phyloP scores from a whole-genome alignment of 1,140 invertebrate genomes.

The Euwallacea similis region DNA sequence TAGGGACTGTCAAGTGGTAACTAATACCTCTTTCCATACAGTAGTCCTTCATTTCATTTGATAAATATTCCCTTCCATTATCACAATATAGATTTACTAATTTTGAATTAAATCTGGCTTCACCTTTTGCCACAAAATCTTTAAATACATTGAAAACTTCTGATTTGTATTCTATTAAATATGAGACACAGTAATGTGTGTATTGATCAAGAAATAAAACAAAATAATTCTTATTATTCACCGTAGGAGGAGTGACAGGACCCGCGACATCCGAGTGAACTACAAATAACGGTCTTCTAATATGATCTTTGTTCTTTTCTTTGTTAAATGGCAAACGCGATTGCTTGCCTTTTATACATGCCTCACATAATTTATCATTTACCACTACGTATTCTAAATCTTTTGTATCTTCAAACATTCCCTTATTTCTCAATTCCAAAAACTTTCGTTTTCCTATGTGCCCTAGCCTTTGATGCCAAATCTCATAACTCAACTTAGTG shows the following conservation, averaged over 20 bases:
- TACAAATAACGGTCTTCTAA: conserved; percentile 52
- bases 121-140: conserved; percentile 48
- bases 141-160: conserved; percentile 51
- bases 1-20: conserved; percentile 55
- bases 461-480: conserved; percentile 36
- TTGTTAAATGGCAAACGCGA: conserved; percentile 51
- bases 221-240: conserved; percentile 52
- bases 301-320: conserved; percentile 48
- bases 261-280: conserved; percentile 56
- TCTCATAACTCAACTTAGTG: conserved; percentile 7
- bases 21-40: conserved; percentile 55
- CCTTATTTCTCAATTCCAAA: conserved; percentile 44
- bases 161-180: conserved; percentile 50
- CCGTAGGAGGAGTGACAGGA: conserved; percentile 51
- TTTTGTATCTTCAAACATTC: conserved; percentile 48
- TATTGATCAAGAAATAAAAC: conserved; percentile 52
- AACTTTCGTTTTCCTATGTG: conserved; percentile 19
- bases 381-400: conserved; percentile 42
- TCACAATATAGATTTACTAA: conserved; percentile 53
- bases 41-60: conserved; percentile 52
- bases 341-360: conserved; percentile 56
- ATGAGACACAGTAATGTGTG: conserved; percentile 50
- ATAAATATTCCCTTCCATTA: conserved; percentile 55
- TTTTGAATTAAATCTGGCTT: conserved; percentile 51
- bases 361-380: conserved; percentile 52